These are phyloP conservation scores for Steromphala cineraria DNA, from an alignment of 2,888 invertebrate genomes.

Conservation along the genomic window DNA sequence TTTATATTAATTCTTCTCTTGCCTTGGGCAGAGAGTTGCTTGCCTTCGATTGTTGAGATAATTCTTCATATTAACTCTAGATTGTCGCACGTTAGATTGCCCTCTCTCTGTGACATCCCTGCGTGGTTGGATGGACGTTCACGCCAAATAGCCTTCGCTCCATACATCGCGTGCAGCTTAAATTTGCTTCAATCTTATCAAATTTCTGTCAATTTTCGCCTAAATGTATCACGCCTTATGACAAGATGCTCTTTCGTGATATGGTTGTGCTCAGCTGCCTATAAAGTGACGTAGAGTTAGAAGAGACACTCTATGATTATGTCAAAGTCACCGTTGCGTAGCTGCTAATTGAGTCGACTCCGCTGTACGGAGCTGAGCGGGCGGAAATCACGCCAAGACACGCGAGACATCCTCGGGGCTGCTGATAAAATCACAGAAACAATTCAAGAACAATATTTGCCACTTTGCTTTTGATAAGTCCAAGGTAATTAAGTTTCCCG, in stretches of 20 bases:
- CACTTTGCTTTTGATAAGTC: neutral
- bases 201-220: conserved; percentile 17
- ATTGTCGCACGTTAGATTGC: neutral
- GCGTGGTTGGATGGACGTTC: neutral
- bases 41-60: conserved; percentile 5
- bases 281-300: neutral
- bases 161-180: conserved; percentile 13
- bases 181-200: neutral
- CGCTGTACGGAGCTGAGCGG: neutral
- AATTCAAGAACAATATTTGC: conserved; percentile 12
- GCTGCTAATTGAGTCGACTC: neutral
- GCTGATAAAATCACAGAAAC: conserved; percentile 17
- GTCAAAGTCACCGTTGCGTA: conserved; percentile 1
- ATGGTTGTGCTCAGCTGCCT: no score
- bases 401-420: conserved; percentile 13
- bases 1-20: neutral
- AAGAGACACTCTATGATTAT: neutral
- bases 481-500: conserved; percentile 7
- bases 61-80: conserved; percentile 10
- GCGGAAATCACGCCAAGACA: neutral
- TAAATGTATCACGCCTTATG: neutral
- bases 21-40: neutral
- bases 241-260: conserved; percentile 6
- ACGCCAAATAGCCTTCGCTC: neutral
- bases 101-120: neutral